Percentiles rank a stretch among this genome's conserved stretches.
Evolutionary conservation across 2,797 vertebrate species (phyloP).

Genomic region (Apogon talboti): DNA sequence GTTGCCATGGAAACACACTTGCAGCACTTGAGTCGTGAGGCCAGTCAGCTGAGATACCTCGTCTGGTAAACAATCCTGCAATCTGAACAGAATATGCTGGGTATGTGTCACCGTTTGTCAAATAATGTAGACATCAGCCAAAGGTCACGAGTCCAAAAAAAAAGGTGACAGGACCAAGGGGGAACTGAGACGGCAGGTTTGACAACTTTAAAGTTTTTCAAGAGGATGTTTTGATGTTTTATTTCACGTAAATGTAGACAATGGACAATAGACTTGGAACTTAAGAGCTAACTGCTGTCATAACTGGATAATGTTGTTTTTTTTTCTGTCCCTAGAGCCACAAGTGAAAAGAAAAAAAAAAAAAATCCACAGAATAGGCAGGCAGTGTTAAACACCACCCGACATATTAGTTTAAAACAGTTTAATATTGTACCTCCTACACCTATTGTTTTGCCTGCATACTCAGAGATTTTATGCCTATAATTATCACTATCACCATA

Average conservation of each 20-base stretch:
- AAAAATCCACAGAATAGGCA: not conserved
- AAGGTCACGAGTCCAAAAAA: slow-evolving; percentile 26
- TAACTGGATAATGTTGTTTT: not conserved
- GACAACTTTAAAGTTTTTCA: slow-evolving; percentile 16
- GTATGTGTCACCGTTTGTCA: slow-evolving; percentile 43
- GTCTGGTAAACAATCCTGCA: slow-evolving; percentile 70
- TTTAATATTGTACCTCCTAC: not conserved
- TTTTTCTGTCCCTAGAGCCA: not conserved
- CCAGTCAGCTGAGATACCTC: slow-evolving; percentile 63
- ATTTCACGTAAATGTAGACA: slow-evolving; percentile 10
- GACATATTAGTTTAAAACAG: not conserved
- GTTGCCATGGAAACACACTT: slow-evolving; percentile 82
- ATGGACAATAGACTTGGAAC: not conserved
- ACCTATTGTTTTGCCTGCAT: not conserved
- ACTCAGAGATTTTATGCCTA: slow-evolving; percentile 14
- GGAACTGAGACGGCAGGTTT: slow-evolving; percentile 5
- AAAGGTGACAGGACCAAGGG: slow-evolving; percentile 9
- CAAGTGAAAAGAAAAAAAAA: not conserved
- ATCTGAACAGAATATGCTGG: slow-evolving; percentile 35
- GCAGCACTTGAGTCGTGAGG: slow-evolving; percentile 73
- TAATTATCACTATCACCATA: slow-evolving; percentile 19
- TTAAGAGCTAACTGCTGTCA: not conserved
- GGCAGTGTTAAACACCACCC: not conserved
- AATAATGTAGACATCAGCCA: slow-evolving; percentile 28
- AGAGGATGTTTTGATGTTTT: slow-evolving; percentile 1